Percentiles rank a stretch among this genome's conserved stretches.
Conservation (phyloP, 2,888 invertebrate genomes). For the Amphimallon solstitiale region DNA sequence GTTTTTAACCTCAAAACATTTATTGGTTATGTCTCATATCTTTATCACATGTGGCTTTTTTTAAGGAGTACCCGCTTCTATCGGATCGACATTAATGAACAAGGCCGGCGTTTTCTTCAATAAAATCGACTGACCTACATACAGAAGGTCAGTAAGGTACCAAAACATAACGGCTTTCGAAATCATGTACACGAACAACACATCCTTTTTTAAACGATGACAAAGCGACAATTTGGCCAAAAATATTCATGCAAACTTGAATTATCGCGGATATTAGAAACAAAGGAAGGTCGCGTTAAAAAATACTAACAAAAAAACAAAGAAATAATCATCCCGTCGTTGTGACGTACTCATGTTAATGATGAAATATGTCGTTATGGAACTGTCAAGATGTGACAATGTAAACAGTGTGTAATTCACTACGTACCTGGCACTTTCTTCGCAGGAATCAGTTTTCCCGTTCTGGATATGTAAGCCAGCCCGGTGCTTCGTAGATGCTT, state of each 20-base stretch:
- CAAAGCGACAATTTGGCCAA: constrained; percentile 12
- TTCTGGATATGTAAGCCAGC: constrained; percentile 64
- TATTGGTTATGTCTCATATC: constrained; percentile 31
- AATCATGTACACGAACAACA: constrained; percentile 23
- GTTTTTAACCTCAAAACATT: constrained; percentile 22
- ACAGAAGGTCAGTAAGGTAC: constrained; percentile 53
- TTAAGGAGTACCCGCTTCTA: constrained; percentile 7
- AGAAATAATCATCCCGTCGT: constrained; percentile 37
- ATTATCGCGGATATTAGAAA: constrained; percentile 7
- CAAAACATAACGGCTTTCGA: constrained; percentile 40
- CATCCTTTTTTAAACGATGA: constrained; percentile 26
- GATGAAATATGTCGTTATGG: constrained; percentile 48
- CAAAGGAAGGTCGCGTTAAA: constrained; percentile 29
- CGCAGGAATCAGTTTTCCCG: constrained; percentile 65
- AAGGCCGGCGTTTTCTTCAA: constrained; percentile 39
- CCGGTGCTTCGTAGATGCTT: constrained; percentile 64
- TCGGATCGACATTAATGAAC: constrained; percentile 26
- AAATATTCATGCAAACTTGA: background rate
- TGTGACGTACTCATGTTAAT: constrained; percentile 40
- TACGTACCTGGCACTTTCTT: constrained; percentile 64
- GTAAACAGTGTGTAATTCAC: constrained; percentile 52
- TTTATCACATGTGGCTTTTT: constrained; percentile 21
- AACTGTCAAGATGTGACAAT: constrained; percentile 54
- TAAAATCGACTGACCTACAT: constrained; percentile 58
- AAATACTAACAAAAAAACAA: constrained; percentile 25